These are phyloP conservation scores for Pangasius djambal DNA, from an alignment of 2,797 vertebrate genomes.

Conservation along the genomic window DNA sequence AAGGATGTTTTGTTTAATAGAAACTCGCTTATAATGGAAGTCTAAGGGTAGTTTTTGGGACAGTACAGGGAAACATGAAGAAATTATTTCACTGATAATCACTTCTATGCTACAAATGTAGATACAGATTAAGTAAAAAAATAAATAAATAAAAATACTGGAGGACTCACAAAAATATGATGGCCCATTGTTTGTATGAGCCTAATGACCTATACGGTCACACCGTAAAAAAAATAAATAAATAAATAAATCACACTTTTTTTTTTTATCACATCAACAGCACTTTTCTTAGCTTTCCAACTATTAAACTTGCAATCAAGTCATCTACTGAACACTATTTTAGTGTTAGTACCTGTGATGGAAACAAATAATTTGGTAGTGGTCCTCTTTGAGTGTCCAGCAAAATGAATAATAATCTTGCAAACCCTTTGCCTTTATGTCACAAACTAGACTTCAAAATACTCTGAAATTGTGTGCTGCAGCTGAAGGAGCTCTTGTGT, in stretches of 20 bases:
- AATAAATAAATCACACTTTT: neutral
- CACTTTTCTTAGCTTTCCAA: neutral
- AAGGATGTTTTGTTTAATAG: neutral
- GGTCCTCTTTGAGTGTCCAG: neutral
- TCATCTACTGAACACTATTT: neutral
- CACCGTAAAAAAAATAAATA: neutral
- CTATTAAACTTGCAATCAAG: neutral
- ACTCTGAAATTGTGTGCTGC: neutral
- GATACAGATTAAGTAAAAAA: neutral
- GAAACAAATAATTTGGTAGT: neutral
- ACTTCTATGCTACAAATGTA: neutral
- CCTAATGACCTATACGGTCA: neutral
- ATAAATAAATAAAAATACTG: neutral
- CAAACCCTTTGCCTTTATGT: neutral
- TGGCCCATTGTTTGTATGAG: neutral
- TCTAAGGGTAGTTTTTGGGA: neutral
- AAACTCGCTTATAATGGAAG: neutral
- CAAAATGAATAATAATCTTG: neutral
- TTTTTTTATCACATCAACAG: too few relatives aligned
- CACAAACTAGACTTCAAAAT: neutral
- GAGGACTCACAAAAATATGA: neutral
- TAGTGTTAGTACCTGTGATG: neutral
- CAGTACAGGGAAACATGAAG: neutral
- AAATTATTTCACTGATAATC: neutral
- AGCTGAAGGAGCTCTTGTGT: neutral